phyloP scores from a whole-genome alignment of 2,113 vertebrate species.

The Albula goreensis region DNA sequence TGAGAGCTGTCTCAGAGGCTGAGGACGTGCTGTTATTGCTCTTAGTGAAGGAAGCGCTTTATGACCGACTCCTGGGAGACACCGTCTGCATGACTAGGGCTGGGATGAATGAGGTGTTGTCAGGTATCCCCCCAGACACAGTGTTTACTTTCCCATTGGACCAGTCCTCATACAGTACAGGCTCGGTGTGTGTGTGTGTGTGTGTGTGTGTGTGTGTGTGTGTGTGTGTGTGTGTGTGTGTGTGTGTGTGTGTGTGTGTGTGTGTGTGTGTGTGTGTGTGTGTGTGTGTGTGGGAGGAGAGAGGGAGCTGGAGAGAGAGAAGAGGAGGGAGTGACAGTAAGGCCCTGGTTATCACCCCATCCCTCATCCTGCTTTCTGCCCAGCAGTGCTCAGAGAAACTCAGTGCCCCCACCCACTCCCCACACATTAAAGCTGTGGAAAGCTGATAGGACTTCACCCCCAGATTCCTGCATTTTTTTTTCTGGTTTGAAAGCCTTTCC shows the following conservation, averaged over 20 bases:
- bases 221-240: neutral
- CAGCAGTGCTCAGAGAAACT: neutral
- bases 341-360: neutral
- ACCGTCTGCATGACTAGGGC: neutral
- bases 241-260: neutral
- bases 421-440: neutral
- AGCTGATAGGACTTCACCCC: neutral
- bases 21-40: neutral
- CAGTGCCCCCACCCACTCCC: neutral
- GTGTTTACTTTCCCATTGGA: constrained; percentile 17
- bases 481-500: neutral
- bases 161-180: neutral
- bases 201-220: neutral
- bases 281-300: neutral
- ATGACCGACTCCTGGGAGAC: neutral
- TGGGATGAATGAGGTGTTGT: constrained; percentile 22
- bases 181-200: no score
- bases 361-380: neutral
- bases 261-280: no score
- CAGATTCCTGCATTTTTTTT: neutral
- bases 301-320: neutral
- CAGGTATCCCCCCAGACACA: neutral
- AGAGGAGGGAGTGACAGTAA: neutral
- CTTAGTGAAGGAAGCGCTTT: neutral
- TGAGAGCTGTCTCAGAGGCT: neutral